Evolutionary conservation across 2,888 invertebrate genomes (phyloP).

Genomic region (Xestobium rufovillosum): DNA sequence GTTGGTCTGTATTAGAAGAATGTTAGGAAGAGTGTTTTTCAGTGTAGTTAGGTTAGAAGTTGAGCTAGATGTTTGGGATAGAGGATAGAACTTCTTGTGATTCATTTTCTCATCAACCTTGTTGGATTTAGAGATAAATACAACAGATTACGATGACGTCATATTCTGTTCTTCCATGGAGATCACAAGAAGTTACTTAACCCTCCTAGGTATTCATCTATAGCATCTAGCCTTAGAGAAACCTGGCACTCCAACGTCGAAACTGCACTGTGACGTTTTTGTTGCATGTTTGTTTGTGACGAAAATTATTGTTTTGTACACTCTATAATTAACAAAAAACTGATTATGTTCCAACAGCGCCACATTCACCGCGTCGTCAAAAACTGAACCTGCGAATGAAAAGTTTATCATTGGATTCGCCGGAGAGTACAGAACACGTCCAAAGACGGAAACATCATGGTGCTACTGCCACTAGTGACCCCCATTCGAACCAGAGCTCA

Average conservation of each 20-base stretch:
- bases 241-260: no score
- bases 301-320: constrained; percentile 21
- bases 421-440: constrained; percentile 81
- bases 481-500: constrained; percentile 49
- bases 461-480: constrained; percentile 38
- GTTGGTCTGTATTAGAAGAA: constrained; percentile 46
- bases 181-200: no score
- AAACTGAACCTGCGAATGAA: constrained; percentile 97
- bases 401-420: constrained; percentile 93
- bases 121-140: no score
- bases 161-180: no score
- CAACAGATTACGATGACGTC: no score
- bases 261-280: no score
- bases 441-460: constrained; percentile 60
- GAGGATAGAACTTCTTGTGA: no score
- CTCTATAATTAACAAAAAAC: background rate
- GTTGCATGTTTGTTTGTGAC: constrained; percentile 25
- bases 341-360: constrained; percentile 51
- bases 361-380: constrained; percentile 92
- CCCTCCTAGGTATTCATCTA: no score
- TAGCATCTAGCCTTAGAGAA: no score
- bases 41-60: background rate
- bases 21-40: constrained; percentile 5
- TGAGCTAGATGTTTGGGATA: no score
- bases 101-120: no score